A percentile compares a stretch with the other conserved stretches of the same genome.
These are phyloP conservation scores for Hirundo rustica DNA, from an alignment of 2,797 vertebrate genomes.

Conservation along the genomic window DNA sequence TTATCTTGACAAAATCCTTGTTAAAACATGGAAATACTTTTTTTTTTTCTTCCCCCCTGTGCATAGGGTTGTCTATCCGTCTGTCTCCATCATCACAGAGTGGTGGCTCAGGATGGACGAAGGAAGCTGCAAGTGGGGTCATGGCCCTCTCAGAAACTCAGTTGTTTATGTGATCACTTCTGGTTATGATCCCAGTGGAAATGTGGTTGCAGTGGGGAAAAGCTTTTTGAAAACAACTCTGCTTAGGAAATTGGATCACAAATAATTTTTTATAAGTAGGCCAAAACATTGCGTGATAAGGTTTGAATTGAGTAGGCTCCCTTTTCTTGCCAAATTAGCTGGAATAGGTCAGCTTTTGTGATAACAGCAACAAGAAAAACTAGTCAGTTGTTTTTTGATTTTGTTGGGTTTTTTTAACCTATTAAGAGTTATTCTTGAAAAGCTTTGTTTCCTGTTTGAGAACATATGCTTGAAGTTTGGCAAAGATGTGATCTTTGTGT, in stretches of 20 bases:
- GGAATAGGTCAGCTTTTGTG: neutral
- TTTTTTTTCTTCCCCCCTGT: neutral
- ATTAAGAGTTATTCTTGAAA: conserved; percentile 18
- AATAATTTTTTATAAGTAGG: neutral
- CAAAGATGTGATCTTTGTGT: neutral
- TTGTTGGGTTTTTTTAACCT: neutral
- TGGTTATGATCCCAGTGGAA: neutral
- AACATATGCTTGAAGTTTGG: neutral
- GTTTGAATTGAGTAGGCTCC: neutral
- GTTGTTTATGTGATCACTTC: neutral
- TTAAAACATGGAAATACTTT: neutral
- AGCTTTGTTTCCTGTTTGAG: conserved; percentile 27
- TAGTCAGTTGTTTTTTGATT: neutral
- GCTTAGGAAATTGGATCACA: neutral
- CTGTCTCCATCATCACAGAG: rapidly evolving
- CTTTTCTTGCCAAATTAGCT: neutral
- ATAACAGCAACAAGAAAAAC: neutral
- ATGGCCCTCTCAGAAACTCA: neutral
- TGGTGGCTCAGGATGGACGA: neutral
- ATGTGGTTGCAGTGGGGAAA: neutral
- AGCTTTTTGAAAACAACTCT: neutral
- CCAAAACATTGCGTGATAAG: neutral
- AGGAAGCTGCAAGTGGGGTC: neutral
- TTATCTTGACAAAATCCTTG: neutral
- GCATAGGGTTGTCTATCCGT: rapidly evolving